Conservation (phyloP, 2,797 vertebrate genomes). For the Jordanella pulchra region DNA sequence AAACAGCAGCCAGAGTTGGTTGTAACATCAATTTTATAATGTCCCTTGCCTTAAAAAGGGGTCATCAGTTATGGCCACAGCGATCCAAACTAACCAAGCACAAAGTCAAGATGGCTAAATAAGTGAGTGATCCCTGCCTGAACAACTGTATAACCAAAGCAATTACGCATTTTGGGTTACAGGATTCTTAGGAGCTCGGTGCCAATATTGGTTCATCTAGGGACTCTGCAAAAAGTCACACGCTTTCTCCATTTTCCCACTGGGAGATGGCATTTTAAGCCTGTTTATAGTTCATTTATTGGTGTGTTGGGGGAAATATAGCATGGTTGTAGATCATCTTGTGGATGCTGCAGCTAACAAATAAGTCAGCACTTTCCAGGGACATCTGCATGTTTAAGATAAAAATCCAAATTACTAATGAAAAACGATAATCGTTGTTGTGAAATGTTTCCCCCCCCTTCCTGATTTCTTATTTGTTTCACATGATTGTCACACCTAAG, state of each 20-base stretch:
- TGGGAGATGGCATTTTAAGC: constrained; percentile 27
- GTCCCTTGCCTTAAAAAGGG: constrained; percentile 6
- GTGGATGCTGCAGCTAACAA: neutral
- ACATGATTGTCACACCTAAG: too few species aligned
- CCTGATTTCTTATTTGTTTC: too few species aligned
- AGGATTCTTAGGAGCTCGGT: constrained; percentile 15
- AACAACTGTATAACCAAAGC: constrained; percentile 29
- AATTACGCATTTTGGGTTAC: constrained; percentile 28
- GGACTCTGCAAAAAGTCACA: constrained; percentile 29
- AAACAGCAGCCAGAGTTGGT: constrained; percentile 35
- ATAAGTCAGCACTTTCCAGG: constrained; percentile 5
- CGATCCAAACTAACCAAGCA: constrained; percentile 17
- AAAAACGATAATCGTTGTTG: neutral
- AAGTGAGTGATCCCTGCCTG: constrained; percentile 28
- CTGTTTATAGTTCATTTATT: constrained; percentile 35
- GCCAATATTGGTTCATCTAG: constrained; percentile 38
- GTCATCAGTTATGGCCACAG: constrained; percentile 6
- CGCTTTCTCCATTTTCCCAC: constrained; percentile 29
- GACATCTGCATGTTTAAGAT: constrained; percentile 24
- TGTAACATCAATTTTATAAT: constrained; percentile 27
- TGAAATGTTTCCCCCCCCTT: too few species aligned
- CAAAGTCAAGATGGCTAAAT: constrained; percentile 14
- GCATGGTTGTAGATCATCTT: constrained; percentile 3
- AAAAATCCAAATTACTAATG: neutral
- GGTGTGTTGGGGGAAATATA: constrained; percentile 9